phyloP scores from a whole-genome alignment of 2,113 vertebrate species.

The Paratilapia polleni region DNA sequence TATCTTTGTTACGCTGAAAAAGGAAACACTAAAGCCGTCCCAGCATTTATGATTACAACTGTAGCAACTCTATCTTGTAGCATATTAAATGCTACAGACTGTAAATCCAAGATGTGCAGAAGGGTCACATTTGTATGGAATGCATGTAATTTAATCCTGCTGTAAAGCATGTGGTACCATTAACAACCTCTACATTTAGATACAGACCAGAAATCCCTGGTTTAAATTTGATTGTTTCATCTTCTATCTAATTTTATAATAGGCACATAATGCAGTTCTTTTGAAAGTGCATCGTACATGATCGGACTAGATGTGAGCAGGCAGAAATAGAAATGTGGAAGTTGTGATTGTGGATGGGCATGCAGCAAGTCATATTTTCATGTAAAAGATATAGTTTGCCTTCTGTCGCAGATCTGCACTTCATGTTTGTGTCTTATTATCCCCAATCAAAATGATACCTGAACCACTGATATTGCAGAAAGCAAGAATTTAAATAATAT shows the following conservation, averaged over 20 bases:
- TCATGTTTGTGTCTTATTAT: neutral
- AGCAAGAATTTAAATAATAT: neutral
- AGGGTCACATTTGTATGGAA: neutral
- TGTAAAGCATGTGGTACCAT: neutral
- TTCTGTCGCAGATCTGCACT: neutral
- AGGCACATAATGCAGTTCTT: neutral
- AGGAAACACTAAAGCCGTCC: too few relatives aligned
- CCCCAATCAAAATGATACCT: neutral
- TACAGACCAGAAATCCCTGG: neutral
- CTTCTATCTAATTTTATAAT: neutral
- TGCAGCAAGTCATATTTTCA: neutral
- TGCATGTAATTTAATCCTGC: neutral
- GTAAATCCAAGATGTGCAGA: neutral
- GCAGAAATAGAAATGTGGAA: neutral
- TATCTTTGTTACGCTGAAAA: too few relatives aligned
- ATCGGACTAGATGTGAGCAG: neutral
- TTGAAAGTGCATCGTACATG: neutral
- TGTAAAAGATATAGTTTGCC: neutral
- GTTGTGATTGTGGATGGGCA: neutral
- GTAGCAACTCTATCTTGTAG: neutral
- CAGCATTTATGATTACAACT: neutral
- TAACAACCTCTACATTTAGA: neutral
- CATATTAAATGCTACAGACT: neutral
- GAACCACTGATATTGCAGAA: neutral
- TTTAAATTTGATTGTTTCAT: neutral